Evolutionary conservation across 1,140 invertebrate species (phyloP).

Genomic region (Megalopta genalis): DNA sequence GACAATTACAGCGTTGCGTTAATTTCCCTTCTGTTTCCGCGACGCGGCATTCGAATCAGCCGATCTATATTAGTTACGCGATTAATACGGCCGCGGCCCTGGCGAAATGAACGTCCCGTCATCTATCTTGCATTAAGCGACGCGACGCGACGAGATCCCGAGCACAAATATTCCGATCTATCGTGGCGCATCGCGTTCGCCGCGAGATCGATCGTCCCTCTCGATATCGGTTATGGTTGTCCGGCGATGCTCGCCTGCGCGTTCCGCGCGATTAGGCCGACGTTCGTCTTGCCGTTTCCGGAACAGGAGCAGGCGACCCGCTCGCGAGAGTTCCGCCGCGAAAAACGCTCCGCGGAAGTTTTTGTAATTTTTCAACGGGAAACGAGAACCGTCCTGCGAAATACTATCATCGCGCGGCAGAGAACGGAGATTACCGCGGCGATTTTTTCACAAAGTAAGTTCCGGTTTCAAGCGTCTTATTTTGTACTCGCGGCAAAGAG

Average conservation of each 20-base stretch:
- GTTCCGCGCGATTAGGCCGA: not conserved
- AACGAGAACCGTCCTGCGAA: too few species aligned
- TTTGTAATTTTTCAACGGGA: not conserved
- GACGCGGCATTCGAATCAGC: not conserved
- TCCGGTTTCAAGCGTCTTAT: not conserved
- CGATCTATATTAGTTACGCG: not conserved
- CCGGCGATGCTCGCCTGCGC: not conserved
- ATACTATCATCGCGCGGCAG: not conserved
- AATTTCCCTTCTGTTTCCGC: not conserved
- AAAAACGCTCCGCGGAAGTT: not conserved
- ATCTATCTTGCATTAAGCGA: not conserved
- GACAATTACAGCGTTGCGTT: not conserved
- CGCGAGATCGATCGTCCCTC: not conserved
- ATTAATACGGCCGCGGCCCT: not conserved
- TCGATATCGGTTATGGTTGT: not conserved
- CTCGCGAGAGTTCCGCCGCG: too few species aligned
- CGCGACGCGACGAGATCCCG: too few species aligned
- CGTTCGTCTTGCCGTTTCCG: not conserved
- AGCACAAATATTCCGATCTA: not conserved
- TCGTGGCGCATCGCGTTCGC: not conserved
- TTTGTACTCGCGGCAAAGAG: not conserved
- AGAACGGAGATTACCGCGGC: not conserved
- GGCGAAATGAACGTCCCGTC: not conserved
- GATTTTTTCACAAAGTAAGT: constrained; percentile 12
- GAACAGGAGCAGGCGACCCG: too few species aligned